These are phyloP conservation scores for Diorhabda elongata DNA, from an alignment of 1,140 invertebrate species.

Conservation along the genomic window DNA sequence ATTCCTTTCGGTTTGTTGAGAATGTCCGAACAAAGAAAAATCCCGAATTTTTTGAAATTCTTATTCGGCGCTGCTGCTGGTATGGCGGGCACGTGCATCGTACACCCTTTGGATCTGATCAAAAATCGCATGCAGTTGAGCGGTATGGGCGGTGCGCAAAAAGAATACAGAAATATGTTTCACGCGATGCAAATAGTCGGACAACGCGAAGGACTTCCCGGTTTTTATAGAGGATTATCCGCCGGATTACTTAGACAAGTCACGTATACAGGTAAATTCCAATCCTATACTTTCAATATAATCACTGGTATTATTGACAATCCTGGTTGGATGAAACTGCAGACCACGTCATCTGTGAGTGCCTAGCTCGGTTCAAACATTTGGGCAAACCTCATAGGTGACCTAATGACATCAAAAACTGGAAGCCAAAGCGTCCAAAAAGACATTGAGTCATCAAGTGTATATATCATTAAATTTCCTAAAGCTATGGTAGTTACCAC, in stretches of 20 bases:
- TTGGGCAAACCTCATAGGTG: too few species aligned
- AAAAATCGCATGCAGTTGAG: slow-evolving; percentile 99
- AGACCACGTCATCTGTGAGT: too few species aligned
- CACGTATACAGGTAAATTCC: slow-evolving; percentile 85
- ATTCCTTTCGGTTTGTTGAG: background rate
- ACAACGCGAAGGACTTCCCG: slow-evolving; percentile 81
- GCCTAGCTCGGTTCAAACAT: too few species aligned
- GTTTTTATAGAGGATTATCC: slow-evolving; percentile 84
- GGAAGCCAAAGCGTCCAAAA: too few species aligned
- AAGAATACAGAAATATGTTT: slow-evolving; percentile 72
- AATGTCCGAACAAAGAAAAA: slow-evolving; percentile 31
- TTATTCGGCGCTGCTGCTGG: slow-evolving; percentile 69
- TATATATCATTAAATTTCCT: too few species aligned
- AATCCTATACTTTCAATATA: too few species aligned
- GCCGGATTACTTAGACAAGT: slow-evolving; percentile 92
- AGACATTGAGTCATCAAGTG: too few species aligned
- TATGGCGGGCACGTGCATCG: slow-evolving; percentile 93
- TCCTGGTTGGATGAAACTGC: too few species aligned
- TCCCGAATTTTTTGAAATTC: slow-evolving; percentile 50
- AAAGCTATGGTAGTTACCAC: too few species aligned
- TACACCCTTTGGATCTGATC: slow-evolving; percentile 95
- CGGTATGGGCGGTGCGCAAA: slow-evolving; percentile 64
- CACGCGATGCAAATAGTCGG: slow-evolving; percentile 70
- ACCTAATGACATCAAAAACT: too few species aligned
- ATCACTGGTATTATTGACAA: too few species aligned